Conservation (phyloP, 2,797 vertebrate genomes). For the Hemitrygon akajei region DNA sequence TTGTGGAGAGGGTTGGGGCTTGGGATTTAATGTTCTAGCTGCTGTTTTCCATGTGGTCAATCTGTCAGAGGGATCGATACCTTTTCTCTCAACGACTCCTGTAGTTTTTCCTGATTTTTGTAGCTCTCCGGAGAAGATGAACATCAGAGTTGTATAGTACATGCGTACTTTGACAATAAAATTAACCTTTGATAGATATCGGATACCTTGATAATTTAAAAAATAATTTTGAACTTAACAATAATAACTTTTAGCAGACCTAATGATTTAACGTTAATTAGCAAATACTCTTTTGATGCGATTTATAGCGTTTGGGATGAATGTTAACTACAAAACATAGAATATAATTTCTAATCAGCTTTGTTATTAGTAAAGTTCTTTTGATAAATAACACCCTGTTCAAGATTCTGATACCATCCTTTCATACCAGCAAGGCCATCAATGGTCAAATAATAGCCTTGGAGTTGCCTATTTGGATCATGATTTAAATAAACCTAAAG, state of each 20-base stretch:
- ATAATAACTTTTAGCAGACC: not conserved
- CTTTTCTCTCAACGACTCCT: no score
- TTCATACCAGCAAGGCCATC: conserved; percentile 53
- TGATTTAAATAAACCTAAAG: not conserved
- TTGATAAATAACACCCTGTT: not conserved
- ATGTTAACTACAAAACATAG: not conserved
- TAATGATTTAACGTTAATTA: not conserved
- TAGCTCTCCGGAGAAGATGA: no score
- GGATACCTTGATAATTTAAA: not conserved
- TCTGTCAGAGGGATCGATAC: no score
- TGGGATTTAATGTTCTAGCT: no score
- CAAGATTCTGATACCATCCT: conserved; percentile 37
- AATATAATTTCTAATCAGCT: not conserved
- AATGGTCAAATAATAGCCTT: conserved; percentile 48
- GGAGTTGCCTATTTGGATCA: conserved; percentile 37
- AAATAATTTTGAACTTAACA: not conserved
- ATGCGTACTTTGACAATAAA: no score
- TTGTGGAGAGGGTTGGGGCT: no score
- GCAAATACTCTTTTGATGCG: not conserved
- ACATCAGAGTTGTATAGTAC: no score
- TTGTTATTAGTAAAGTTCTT: not conserved
- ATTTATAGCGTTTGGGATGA: not conserved
- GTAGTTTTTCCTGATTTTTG: no score
- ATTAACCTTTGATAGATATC: not conserved
- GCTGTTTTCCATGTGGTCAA: no score